phyloP scores from a whole-genome alignment of 2,888 invertebrate genomes.

The Leptinotarsa peninsularis region DNA sequence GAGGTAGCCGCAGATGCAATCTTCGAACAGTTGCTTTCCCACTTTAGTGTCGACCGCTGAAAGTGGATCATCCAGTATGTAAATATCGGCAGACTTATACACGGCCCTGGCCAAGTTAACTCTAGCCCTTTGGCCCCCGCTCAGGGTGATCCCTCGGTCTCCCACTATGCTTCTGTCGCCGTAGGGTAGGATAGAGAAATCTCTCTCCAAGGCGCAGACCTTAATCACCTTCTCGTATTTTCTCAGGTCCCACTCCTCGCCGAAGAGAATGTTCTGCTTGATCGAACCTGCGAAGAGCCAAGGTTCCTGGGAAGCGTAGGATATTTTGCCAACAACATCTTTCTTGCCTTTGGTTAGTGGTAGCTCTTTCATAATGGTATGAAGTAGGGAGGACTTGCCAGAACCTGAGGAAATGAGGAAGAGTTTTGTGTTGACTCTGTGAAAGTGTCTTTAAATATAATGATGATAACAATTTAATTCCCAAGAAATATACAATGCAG shows the following conservation, averaged over 20 bases:
- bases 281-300: conserved; percentile 82
- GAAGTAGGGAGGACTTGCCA: conserved; percentile 77
- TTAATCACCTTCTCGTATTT: conserved; percentile 69
- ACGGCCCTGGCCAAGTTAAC: conserved; percentile 82
- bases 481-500: too few species aligned
- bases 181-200: conserved; percentile 77
- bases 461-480: too few species aligned
- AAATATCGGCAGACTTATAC: conserved; percentile 81
- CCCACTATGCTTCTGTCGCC: conserved; percentile 83
- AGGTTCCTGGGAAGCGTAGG: conserved; percentile 84
- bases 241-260: conserved; percentile 71
- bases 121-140: conserved; percentile 85
- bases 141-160: conserved; percentile 80
- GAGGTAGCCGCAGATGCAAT: conserved; percentile 72
- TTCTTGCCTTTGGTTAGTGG: conserved; percentile 73
- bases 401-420: conserved; percentile 59
- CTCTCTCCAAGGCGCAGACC: conserved; percentile 75
- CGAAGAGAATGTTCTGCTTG: conserved; percentile 84
- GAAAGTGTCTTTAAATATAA: too few species aligned
- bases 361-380: conserved; percentile 80
- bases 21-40: conserved; percentile 80
- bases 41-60: conserved; percentile 84
- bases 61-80: conserved; percentile 83
- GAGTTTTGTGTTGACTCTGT: too few species aligned
- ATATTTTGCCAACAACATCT: conserved; percentile 72